Conservation (phyloP, 2,113 vertebrate genomes). For the Etheostoma spectabile region DNA sequence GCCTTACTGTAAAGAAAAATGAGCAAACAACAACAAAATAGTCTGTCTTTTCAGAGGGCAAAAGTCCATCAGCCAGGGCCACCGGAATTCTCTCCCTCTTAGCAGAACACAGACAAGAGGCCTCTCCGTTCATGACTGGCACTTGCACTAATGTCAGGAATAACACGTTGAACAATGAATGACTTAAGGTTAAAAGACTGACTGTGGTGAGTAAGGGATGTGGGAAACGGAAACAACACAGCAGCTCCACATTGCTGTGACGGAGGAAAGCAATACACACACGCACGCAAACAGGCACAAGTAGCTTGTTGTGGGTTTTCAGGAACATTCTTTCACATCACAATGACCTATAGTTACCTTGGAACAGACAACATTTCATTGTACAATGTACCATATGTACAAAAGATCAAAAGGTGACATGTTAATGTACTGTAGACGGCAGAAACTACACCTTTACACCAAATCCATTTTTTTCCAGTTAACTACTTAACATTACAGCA, state of each 20-base stretch:
- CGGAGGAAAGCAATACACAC: constrained; percentile 19
- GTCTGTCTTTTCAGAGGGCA: constrained; percentile 31
- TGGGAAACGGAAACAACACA: constrained; percentile 64
- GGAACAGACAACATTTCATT: constrained; percentile 15
- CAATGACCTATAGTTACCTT: constrained; percentile 12
- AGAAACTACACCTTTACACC: background rate
- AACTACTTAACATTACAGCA: background rate
- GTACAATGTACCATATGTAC: constrained; percentile 18
- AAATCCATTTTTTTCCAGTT: background rate
- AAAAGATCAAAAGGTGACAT: constrained; percentile 52
- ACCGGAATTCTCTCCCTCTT: constrained; percentile 63
- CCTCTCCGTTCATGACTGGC: constrained; percentile 48
- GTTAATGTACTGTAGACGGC: constrained; percentile 18
- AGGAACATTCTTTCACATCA: constrained; percentile 55
- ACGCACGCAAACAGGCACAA: background rate
- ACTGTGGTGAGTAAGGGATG: constrained; percentile 37
- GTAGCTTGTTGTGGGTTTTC: constrained; percentile 37
- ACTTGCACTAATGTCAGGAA: constrained; percentile 56
- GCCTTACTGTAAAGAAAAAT: constrained; percentile 5
- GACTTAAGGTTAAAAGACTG: constrained; percentile 51
- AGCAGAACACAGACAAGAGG: constrained; percentile 64
- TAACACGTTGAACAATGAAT: constrained; percentile 72
- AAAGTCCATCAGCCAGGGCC: constrained; percentile 43
- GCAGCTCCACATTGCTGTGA: constrained; percentile 37
- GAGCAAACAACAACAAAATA: constrained; percentile 41